These are phyloP conservation scores for Ichneumon xanthorius DNA, from an alignment of 2,888 invertebrate genomes.

Conservation along the genomic window DNA sequence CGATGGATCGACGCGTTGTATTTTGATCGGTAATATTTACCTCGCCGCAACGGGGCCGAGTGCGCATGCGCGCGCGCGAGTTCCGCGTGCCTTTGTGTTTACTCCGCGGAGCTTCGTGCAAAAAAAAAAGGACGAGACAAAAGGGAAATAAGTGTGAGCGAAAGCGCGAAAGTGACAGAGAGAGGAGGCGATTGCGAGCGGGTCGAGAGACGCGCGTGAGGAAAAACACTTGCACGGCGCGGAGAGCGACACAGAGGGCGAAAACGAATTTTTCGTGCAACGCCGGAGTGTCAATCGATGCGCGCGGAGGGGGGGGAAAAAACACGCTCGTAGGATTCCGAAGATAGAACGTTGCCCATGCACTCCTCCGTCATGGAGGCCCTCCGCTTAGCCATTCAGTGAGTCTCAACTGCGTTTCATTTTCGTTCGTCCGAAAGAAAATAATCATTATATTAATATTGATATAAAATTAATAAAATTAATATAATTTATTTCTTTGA, in stretches of 20 bases:
- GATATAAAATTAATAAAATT: neutral
- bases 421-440: neutral
- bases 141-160: constrained; percentile 29
- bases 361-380: constrained; percentile 78
- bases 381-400: constrained; percentile 82
- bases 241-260: neutral
- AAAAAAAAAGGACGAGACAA: too few relatives aligned
- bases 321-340: constrained; percentile 40
- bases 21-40: neutral
- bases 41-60: neutral
- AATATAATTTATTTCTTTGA: neutral
- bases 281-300: constrained; percentile 51
- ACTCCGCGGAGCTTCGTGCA: constrained; percentile 25
- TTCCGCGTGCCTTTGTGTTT: constrained; percentile 60
- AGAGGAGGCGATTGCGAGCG: neutral
- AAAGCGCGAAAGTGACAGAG: neutral
- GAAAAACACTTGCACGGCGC: neutral
- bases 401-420: constrained; percentile 72
- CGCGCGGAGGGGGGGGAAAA: neutral
- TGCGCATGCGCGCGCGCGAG: constrained; percentile 19
- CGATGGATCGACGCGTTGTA: too few relatives aligned
- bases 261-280: constrained; percentile 9
- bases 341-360: constrained; percentile 29
- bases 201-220: neutral
- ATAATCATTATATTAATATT: too few relatives aligned